Conservation (phyloP, 1,140 invertebrate species). For the Atta cephalotes region DNA sequence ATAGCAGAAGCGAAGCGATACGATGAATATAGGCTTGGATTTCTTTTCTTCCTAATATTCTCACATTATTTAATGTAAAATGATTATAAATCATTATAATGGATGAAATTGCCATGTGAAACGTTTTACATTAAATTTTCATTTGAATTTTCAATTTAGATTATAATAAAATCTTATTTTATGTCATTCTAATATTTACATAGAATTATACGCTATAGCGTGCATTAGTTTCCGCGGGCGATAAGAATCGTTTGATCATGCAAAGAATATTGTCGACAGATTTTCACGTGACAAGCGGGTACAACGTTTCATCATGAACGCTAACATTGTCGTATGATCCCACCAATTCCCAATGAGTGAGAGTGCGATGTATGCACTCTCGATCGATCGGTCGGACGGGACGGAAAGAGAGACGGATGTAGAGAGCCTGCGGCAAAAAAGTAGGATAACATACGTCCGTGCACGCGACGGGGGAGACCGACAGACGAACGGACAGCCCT, state of each 20-base stretch:
- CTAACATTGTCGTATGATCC: slow-evolving; percentile 68
- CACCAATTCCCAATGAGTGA: slow-evolving; percentile 70
- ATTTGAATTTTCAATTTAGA: neutral
- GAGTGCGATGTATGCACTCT: slow-evolving; percentile 70
- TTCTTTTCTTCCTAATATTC: neutral
- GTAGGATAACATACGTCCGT: slow-evolving; percentile 77
- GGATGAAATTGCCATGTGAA: neutral
- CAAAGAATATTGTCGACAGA: slow-evolving; percentile 42
- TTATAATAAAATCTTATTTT: slow-evolving; percentile 3
- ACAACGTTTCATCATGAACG: slow-evolving; percentile 52
- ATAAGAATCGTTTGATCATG: slow-evolving; percentile 27
- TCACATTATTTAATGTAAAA: neutral
- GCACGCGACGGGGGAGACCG: slow-evolving; percentile 72
- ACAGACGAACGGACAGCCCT: slow-evolving; percentile 70
- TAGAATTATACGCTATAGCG: slow-evolving; percentile 10
- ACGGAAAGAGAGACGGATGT: slow-evolving; percentile 67
- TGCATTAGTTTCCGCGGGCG: neutral
- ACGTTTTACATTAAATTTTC: neutral
- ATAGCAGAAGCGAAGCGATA: neutral
- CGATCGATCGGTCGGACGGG: slow-evolving; percentile 70
- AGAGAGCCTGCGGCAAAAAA: slow-evolving; percentile 76
- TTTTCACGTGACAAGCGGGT: slow-evolving; percentile 48
- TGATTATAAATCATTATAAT: neutral
- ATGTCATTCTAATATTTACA: neutral
- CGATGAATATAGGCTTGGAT: neutral